These are phyloP conservation scores for Gadopsis bispinosus DNA, from an alignment of 2,797 vertebrate species.

Conservation along the genomic window DNA sequence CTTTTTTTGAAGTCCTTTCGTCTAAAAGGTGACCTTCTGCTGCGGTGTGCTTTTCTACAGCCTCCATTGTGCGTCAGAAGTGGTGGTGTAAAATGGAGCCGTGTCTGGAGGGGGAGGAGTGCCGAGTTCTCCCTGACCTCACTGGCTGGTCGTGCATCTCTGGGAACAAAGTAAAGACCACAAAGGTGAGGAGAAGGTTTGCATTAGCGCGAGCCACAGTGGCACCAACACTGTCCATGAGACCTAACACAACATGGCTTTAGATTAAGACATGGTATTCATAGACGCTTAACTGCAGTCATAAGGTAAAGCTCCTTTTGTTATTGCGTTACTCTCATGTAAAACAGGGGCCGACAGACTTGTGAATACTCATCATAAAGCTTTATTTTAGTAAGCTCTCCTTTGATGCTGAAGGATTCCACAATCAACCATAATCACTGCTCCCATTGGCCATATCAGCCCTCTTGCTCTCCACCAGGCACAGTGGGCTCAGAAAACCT, in stretches of 20 bases:
- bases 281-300: constrained; percentile 33
- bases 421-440: constrained; percentile 66
- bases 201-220: constrained; percentile 40
- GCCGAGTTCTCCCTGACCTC: constrained; percentile 84
- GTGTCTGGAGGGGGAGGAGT: constrained; percentile 82
- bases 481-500: constrained; percentile 70
- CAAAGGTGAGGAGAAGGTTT: constrained; percentile 78
- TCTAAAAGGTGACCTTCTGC: constrained; percentile 66
- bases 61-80: constrained; percentile 84
- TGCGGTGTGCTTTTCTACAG: constrained; percentile 64
- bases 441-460: constrained; percentile 73
- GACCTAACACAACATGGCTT: constrained; percentile 23
- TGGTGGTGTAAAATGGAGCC: constrained; percentile 88
- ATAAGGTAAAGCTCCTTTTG: constrained; percentile 31
- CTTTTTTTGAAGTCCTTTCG: constrained; percentile 35
- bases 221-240: constrained; percentile 6
- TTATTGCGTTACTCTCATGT: constrained; percentile 29
- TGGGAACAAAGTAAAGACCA: constrained; percentile 86
- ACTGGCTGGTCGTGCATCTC: constrained; percentile 85
- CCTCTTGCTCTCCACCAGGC: constrained; percentile 57
- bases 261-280: constrained; percentile 37
- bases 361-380: constrained; percentile 55
- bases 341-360: constrained; percentile 48
- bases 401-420: constrained; percentile 73
- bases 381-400: constrained; percentile 60